phyloP scores from a whole-genome alignment of 1,140 invertebrate species.

The Phymorhynchus buccinoides region DNA sequence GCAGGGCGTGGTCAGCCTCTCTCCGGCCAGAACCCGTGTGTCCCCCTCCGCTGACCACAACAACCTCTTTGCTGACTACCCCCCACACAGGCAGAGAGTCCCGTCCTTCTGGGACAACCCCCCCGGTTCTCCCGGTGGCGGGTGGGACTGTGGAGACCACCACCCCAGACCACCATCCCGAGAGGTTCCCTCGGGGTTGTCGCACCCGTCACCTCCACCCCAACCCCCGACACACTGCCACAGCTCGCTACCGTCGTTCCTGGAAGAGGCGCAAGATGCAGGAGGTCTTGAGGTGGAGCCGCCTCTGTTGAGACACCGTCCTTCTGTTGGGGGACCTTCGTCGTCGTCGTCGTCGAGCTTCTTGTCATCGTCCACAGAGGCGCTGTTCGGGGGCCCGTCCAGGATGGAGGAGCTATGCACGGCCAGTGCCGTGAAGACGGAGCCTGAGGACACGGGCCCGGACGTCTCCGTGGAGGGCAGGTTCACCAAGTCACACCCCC shows the following conservation, averaged over 20 bases:
- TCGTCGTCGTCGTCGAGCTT: slow-evolving; percentile 14
- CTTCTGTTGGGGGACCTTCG: background rate
- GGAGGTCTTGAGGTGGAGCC: background rate
- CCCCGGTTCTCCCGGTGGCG: background rate
- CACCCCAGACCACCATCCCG: background rate
- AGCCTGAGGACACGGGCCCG: background rate
- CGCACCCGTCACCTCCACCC: background rate
- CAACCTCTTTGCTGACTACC: background rate
- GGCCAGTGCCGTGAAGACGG: slow-evolving; percentile 6
- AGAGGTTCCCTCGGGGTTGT: background rate
- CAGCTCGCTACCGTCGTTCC: background rate
- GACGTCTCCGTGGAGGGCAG: background rate
- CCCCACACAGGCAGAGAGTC: slow-evolving; percentile 19
- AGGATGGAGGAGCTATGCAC: slow-evolving; percentile 29
- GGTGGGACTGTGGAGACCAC: background rate
- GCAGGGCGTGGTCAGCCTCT: background rate
- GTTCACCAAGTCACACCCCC: background rate
- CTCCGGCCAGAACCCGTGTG: background rate
- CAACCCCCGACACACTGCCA: background rate
- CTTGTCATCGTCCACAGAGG: slow-evolving; percentile 11
- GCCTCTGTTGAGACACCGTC: background rate
- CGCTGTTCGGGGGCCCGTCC: slow-evolving; percentile 29
- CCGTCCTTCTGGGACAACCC: background rate
- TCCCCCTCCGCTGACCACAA: background rate
- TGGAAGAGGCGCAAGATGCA: background rate